These are phyloP conservation scores for Reinhardtius hippoglossoides DNA, from an alignment of 2,113 vertebrate species.

Conservation along the genomic window DNA sequence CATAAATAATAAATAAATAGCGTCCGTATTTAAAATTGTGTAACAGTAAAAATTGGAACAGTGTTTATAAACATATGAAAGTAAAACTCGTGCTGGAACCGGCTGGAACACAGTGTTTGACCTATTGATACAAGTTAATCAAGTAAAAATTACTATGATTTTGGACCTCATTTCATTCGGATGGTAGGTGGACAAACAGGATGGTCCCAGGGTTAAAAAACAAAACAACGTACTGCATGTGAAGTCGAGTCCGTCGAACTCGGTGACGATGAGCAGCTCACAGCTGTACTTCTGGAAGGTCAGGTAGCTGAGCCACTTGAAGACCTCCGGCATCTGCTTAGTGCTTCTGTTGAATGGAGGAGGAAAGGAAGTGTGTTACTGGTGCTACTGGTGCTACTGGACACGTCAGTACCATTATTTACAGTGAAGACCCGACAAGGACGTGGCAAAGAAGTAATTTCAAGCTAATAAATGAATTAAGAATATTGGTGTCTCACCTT, in stretches of 20 bases:
- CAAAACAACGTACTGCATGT: slow-evolving; percentile 89
- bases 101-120: too few species aligned
- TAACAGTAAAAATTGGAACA: too few species aligned
- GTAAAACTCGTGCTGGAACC: too few species aligned
- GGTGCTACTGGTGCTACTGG: neutral
- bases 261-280: slow-evolving; percentile 93
- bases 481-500: slow-evolving; percentile 81
- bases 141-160: too few species aligned
- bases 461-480: neutral
- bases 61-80: too few species aligned
- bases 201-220: neutral
- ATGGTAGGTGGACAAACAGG: neutral
- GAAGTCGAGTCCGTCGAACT: slow-evolving; percentile 91
- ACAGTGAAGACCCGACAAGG: neutral
- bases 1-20: too few species aligned
- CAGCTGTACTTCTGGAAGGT: slow-evolving; percentile 96
- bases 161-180: neutral
- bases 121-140: too few species aligned
- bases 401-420: neutral
- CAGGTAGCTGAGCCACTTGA: slow-evolving; percentile 91
- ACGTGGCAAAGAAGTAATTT: neutral
- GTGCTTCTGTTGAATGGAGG: slow-evolving; percentile 82
- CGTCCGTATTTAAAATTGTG: too few species aligned
- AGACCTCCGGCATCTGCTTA: slow-evolving; percentile 89
- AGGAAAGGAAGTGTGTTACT: slow-evolving; percentile 12